Evolutionary conservation across 2,113 vertebrate species (phyloP).

Genomic region (Heterocephalus glaber): DNA sequence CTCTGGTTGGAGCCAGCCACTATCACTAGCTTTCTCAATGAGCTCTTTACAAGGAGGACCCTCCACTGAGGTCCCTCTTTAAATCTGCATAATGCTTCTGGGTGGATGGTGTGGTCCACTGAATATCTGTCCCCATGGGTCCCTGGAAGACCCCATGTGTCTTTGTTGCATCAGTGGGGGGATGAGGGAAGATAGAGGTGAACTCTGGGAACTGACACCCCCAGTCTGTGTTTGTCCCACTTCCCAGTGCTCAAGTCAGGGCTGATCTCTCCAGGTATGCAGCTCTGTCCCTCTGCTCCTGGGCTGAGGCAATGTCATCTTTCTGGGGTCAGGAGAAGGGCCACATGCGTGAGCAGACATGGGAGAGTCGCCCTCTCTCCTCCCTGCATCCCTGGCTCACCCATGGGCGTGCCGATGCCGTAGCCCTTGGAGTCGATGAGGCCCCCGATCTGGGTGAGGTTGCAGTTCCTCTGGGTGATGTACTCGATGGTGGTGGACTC

Average conservation of each 20-base stretch:
- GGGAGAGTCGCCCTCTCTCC: rapidly evolving
- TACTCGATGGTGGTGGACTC: constrained; percentile 98
- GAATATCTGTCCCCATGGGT: background rate
- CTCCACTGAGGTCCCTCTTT: background rate
- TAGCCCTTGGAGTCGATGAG: constrained; percentile 98
- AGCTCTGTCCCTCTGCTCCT: background rate
- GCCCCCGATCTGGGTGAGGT: constrained; percentile 97
- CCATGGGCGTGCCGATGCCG: constrained; percentile 97
- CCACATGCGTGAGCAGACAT: rapidly evolving
- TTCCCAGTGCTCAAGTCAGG: too few species aligned
- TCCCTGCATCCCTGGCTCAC: constrained; percentile 82
- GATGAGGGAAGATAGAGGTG: background rate
- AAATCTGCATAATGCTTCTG: background rate
- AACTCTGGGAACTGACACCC: background rate
- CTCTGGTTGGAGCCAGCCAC: background rate
- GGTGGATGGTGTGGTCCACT: background rate
- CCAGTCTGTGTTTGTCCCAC: background rate
- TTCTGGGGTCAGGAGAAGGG: background rate
- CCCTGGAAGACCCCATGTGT: too few species aligned
- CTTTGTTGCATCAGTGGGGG: background rate
- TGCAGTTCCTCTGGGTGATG: constrained; percentile 96
- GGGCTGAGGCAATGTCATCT: background rate
- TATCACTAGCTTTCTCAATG: background rate
- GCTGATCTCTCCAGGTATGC: rapidly evolving
- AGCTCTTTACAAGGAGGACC: background rate